Evolutionary conservation across 2,797 vertebrate species (phyloP), one percentile per base, ranked within the genome.

Genomic region (Choloepus didactylus): DNA sequence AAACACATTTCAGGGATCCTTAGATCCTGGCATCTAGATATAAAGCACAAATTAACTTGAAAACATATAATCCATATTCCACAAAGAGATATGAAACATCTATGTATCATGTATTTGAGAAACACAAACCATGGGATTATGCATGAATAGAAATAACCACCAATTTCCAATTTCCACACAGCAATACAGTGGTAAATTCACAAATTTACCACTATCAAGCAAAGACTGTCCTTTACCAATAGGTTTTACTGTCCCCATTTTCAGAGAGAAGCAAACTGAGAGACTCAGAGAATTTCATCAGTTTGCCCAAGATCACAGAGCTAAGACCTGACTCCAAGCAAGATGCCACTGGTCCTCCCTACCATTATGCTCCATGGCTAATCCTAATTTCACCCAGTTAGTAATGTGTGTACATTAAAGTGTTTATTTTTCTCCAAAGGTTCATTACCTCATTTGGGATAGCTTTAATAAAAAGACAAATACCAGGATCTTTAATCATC

Each of bases 391-490:
- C 80, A 87, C 64, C 79, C 19, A 76, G 75, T 18, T 27, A 44
- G 90, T 12, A 76, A n/a, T 38, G 35, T 25, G 2, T 35, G 12
- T 16, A 77, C 31, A 80, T 16, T 76, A 35, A 85, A 81, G 18
- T 18, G 23, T 29, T 77, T 66, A 38, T 38, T 38, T 86, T 95
- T 62, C 90, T 89, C 85, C 91, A 92, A 96, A 81, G 14, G 62
- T 44, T 89, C 49, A 46, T 82, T 76, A 83, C 6, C 73, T 94
- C 49, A 77, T 41, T 35, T 96, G 72, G 76, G 77, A 86, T 75
- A 73, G 66, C 64, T 59, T 54, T 54, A 85, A 95, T 56, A 92
- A 85, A 94, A 94, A 93, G 59, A 73, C 46, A 81, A 77, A 56
- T 60, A 62, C 12, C 19, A 80, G 11, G 12, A 86, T 60, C 80